Percentiles rank a stretch among this genome's conserved stretches.
Evolutionary conservation across 2,888 invertebrate species (phyloP).

Genomic region (Clunio marinus): DNA sequence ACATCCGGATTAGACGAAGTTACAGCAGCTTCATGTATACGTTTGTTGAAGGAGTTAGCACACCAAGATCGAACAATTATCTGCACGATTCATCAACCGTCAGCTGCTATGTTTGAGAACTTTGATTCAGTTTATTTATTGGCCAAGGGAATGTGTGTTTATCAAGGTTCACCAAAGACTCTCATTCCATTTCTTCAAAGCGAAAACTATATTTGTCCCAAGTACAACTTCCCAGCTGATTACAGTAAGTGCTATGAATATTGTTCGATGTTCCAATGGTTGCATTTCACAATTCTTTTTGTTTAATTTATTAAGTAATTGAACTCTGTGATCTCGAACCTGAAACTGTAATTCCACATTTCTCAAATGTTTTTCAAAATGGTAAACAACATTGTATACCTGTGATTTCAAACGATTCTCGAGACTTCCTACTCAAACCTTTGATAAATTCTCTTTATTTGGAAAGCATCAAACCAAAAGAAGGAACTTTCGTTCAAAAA

Average conservation of each 20-base stretch:
- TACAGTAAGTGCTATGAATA: conserved; percentile 55
- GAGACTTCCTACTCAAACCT: conserved; percentile 21
- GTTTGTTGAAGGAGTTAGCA: conserved; percentile 57
- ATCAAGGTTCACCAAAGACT: conserved; percentile 60
- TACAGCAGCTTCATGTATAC: conserved; percentile 59
- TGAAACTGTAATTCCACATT: conserved; percentile 52
- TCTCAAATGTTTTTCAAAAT: conserved; percentile 58
- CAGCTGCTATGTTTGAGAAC: conserved; percentile 60
- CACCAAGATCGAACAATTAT: conserved; percentile 64
- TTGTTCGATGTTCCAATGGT: not conserved
- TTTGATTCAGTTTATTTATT: conserved; percentile 65
- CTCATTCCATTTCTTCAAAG: conserved; percentile 59
- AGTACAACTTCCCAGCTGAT: conserved; percentile 66
- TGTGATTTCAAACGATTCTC: not conserved
- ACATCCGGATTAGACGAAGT: conserved; percentile 69
- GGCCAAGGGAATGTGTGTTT: conserved; percentile 61
- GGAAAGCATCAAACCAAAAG: conserved; percentile 27
- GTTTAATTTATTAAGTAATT: conserved; percentile 55
- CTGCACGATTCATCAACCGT: conserved; percentile 66
- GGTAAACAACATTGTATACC: conserved; percentile 53
- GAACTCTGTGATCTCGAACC: conserved; percentile 59
- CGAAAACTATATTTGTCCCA: conserved; percentile 58
- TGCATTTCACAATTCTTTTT: not conserved
- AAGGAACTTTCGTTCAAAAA: conserved; percentile 51
- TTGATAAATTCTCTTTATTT: conserved; percentile 11